Evolutionary conservation across 2,888 invertebrate species (phyloP), one percentile per base, ranked within the genome.

Genomic region (Camptogramma bilineatum): DNA sequence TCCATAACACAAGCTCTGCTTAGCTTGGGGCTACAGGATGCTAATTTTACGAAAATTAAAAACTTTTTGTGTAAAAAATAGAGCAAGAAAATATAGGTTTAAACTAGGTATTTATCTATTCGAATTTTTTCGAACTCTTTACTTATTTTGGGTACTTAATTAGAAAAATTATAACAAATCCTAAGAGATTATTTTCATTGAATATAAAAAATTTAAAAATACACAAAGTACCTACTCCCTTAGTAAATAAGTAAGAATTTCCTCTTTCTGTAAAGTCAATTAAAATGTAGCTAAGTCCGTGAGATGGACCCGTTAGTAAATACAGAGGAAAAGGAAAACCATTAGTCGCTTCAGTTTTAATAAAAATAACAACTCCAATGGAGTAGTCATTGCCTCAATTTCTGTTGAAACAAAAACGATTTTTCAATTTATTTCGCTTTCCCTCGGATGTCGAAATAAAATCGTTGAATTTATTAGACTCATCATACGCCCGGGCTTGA

Each of bases 401-500:
- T 44, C 18, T 42, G 28, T 42, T 16, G 16, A 42, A 24, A 58
- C 51, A 51, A 28, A 31, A 24, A 58, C 18, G 28, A 58, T 51
- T 58, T 54, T 50, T 42, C 50, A 24, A 51, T 57, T 50, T 39
- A 42, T 42, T 42, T 51, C 42, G 16, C 42, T 50, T 18, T 10
- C 17, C 39, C 50, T 42, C 21, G 3, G 57, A 21, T 55, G 31
- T 52, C 28, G 59, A 47, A 55, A 19, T 52, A n/a, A 55, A 47
- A 48, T 39, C 9, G 9, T 31, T 53, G 42, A 53, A 53, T 53
- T 53, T 53, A 53, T 53, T 53, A 42, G 19, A 53, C 16, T 39
- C 19, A 53, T 42, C 53, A 21, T 52, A 42, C 39, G 19, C n/a
- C 10, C 44, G 24, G 24, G 5, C 44, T 21, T 21, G 21, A 48